Percentiles rank a stretch among this genome's conserved stretches.
Evolutionary conservation across 2,888 invertebrate species (phyloP).

Genomic region (Melieria picta): DNA sequence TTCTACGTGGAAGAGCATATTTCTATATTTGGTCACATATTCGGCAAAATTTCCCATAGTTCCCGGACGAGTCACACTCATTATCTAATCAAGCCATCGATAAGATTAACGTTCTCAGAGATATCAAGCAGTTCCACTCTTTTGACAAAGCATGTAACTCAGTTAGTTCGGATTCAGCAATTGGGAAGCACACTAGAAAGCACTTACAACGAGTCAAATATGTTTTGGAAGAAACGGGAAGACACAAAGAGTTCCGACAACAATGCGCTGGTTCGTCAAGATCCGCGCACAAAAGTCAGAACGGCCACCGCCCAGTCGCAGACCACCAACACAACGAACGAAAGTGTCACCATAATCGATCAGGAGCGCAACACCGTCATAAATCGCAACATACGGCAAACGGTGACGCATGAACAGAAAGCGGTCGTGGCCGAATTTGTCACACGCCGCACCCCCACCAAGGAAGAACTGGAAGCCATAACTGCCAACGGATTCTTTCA

Average conservation of each 20-base stretch:
- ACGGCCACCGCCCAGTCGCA: constrained; percentile 57
- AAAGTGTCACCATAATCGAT: constrained; percentile 56
- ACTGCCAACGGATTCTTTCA: constrained; percentile 38
- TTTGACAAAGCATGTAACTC: too few relatives aligned
- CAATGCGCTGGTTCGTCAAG: constrained; percentile 51
- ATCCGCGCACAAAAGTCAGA: constrained; percentile 54
- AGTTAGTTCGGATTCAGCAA: too few relatives aligned
- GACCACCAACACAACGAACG: constrained; percentile 56
- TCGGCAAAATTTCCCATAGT: too few relatives aligned
- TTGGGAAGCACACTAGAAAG: too few relatives aligned
- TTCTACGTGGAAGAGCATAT: too few relatives aligned
- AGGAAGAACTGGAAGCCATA: constrained; percentile 50
- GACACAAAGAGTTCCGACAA: constrained; percentile 12
- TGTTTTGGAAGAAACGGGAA: constrained; percentile 28
- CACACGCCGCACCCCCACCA: constrained; percentile 54
- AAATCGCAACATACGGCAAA: constrained; percentile 52
- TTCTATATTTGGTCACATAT: too few relatives aligned
- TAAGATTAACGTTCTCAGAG: too few relatives aligned
- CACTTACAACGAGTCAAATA: not conserved
- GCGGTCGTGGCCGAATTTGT: constrained; percentile 55
- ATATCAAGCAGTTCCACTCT: too few relatives aligned
- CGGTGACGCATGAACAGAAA: constrained; percentile 58
- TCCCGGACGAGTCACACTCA: too few relatives aligned
- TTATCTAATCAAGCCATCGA: too few relatives aligned
- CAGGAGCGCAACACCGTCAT: constrained; percentile 53